Base-by-base conservation (phyloP, 2,888 invertebrate species). In the Pegoplata infirma region DNA sequence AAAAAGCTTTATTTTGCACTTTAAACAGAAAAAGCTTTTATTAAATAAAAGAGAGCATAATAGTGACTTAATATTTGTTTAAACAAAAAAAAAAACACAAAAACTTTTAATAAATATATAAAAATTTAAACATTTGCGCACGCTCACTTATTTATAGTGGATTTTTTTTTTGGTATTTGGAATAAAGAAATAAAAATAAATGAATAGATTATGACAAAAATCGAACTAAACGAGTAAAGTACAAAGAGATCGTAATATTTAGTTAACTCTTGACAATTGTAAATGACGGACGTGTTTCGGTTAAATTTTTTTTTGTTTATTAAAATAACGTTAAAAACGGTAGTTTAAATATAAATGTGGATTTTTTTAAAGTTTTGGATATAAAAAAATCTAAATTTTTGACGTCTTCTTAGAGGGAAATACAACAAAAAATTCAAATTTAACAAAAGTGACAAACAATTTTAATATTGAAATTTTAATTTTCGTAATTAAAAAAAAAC, bases 201-300 rank as follows among this genome's bases (percentile, higher is more conserved):
- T 67, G 44, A 67, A 63, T 63, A 64, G 63, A 61, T 76, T 76
- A 80, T 69, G 58, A 73, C 68, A 76, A 76, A n/a, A 68, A 67
- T 67, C 74, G 58, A 61, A 66, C 53, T 53, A 55, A 76, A 55
- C 78, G 63, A 75, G 66, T 71, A 79, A 69, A 75, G 61, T 69
- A 66, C 36, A 74, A 75, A 75, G 71, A 75, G 72, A 80, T 82
- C 80, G 71, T 71, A 73, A 51, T 71, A 77, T 58, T 82, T 68
- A 82, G 85, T 86, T 85, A 81, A 81, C 81, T 82, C 78, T 81
- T 82, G 82, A 84, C 84, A 83, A 84, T 81, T 86, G 83, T 80
- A 82, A 81, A 80, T 83, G 82, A 73, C 84, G 84, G 86, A 86
- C 87, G 86, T 82, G 80, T 77, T 72, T 73, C 80, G 76, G 76